phyloP scores from a whole-genome alignment of 2,888 invertebrate genomes.

The Steromphala cineraria region DNA sequence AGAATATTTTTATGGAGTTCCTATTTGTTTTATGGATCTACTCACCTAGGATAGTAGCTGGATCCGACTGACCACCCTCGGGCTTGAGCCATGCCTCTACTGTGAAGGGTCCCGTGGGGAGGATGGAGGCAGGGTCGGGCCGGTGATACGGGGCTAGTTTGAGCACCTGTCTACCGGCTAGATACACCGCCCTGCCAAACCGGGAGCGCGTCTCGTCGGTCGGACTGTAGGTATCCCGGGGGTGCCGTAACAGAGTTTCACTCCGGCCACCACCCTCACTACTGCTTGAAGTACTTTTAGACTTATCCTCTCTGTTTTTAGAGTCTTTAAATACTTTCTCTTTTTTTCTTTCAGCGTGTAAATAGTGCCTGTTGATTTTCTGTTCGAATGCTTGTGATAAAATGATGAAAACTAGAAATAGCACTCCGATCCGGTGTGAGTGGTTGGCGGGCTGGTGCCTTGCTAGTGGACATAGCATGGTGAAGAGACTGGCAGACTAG shows the following conservation, averaged over 20 bases:
- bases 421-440: not conserved
- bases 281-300: not conserved
- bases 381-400: not conserved
- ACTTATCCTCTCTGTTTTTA: slow-evolving; percentile 2
- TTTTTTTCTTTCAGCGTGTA: not conserved
- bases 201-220: not conserved
- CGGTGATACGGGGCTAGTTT: slow-evolving; percentile 35
- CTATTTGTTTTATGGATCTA: not conserved
- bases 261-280: not conserved
- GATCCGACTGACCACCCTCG: slow-evolving; percentile 63
- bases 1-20: too few species aligned
- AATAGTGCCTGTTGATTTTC: not conserved
- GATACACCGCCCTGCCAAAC: slow-evolving; percentile 52
- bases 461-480: not conserved
- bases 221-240: slow-evolving; percentile 12
- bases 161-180: slow-evolving; percentile 49
- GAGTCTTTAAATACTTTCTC: not conserved
- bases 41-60: slow-evolving; percentile 62
- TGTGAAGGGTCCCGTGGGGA: slow-evolving; percentile 54
- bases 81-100: slow-evolving; percentile 62
- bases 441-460: not conserved
- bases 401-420: not conserved
- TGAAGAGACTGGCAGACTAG: not conserved
- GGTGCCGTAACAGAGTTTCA: slow-evolving; percentile 23
- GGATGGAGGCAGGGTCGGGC: slow-evolving; percentile 9